These are phyloP conservation scores for Pseudorectes ferrugineus DNA, from an alignment of 2,113 vertebrate genomes.

Conservation along the genomic window DNA sequence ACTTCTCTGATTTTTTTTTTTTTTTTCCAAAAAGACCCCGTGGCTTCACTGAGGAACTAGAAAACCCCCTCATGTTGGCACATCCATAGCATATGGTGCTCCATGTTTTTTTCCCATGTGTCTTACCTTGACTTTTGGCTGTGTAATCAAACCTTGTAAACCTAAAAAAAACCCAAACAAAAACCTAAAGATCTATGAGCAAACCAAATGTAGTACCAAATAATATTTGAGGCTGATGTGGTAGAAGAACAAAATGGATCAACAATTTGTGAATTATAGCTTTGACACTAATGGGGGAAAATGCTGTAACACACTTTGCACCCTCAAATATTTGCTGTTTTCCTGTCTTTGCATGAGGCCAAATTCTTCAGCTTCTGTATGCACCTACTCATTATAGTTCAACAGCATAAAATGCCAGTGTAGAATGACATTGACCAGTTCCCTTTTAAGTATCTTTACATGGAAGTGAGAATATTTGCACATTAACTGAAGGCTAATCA, in stretches of 20 bases:
- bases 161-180: background rate
- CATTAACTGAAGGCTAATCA: slow-evolving; percentile 66
- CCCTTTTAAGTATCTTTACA: slow-evolving; percentile 73
- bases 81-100: background rate
- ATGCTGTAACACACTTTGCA: slow-evolving; percentile 37
- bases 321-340: slow-evolving; percentile 55
- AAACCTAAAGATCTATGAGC: background rate
- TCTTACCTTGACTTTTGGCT: slow-evolving; percentile 55
- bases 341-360: background rate
- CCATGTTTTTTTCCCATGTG: background rate
- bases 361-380: slow-evolving; percentile 31
- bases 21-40: background rate
- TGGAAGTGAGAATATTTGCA: slow-evolving; percentile 73
- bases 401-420: slow-evolving; percentile 23
- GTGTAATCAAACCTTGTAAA: slow-evolving; percentile 28
- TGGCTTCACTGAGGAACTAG: slow-evolving; percentile 27
- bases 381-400: background rate
- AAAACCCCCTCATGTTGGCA: slow-evolving; percentile 4
- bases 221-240: slow-evolving; percentile 60
- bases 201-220: slow-evolving; percentile 66
- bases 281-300: slow-evolving; percentile 44
- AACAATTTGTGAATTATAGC: slow-evolving; percentile 68
- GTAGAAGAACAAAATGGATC: slow-evolving; percentile 64
- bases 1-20: background rate
- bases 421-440: slow-evolving; percentile 49